phyloP scores from a whole-genome alignment of 2,888 invertebrate species.

The Troglohyphantes excavatus region DNA sequence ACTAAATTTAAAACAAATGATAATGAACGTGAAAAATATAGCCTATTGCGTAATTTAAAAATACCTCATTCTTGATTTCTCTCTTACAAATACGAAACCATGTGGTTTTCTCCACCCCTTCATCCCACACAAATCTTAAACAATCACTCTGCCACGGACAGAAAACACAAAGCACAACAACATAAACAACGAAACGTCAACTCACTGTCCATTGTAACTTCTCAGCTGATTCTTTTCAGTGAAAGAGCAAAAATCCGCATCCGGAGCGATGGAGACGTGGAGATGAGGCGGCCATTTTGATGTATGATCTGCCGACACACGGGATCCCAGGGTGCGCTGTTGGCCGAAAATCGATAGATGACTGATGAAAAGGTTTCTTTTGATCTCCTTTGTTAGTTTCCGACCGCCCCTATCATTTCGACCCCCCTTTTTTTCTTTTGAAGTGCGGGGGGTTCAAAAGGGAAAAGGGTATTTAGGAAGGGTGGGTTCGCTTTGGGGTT shows the following conservation, averaged over 20 bases:
- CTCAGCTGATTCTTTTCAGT: neutral
- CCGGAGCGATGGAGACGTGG: neutral
- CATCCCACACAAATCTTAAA: too few species aligned
- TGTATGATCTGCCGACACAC: neutral
- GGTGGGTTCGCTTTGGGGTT: neutral
- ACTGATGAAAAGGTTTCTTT: slow-evolving; percentile 43
- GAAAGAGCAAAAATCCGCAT: neutral
- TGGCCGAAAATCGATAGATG: slow-evolving; percentile 26
- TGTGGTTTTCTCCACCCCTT: too few species aligned
- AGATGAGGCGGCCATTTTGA: slow-evolving; percentile 31
- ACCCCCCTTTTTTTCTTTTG: neutral
- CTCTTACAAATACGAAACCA: too few species aligned
- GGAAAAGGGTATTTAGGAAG: neutral
- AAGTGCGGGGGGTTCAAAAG: neutral
- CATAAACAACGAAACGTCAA: neutral
- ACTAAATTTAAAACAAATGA: too few species aligned
- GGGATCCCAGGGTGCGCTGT: slow-evolving; percentile 27
- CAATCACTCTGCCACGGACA: too few species aligned
- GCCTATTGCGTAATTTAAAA: too few species aligned
- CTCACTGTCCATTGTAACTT: slow-evolving; percentile 26
- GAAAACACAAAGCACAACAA: too few species aligned
- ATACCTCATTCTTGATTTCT: too few species aligned
- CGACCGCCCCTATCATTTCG: slow-evolving; percentile 8
- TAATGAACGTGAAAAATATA: too few species aligned
- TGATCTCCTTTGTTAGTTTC: slow-evolving; percentile 18